Conservation (phyloP, 2,888 invertebrate species). For the Agrotis exclamationis region DNA sequence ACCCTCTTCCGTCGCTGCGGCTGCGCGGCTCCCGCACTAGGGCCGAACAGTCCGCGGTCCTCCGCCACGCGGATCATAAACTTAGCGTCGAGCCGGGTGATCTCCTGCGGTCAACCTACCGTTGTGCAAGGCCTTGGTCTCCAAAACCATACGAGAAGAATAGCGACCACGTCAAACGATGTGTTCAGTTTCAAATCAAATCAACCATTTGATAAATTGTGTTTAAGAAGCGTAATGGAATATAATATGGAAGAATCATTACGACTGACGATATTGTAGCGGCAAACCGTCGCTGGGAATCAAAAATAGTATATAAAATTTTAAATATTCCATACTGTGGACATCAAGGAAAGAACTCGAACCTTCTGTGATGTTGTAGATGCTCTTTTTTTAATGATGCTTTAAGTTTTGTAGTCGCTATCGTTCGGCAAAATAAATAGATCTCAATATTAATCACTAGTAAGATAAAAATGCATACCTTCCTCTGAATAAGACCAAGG, state of each 20-base stretch:
- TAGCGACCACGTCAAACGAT: not conserved
- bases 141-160: constrained; percentile 29
- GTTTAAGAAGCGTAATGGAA: not conserved
- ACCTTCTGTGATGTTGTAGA: not conserved
- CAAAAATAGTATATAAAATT: not conserved
- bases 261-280: no score
- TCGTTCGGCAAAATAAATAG: not conserved
- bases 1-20: constrained; percentile 77
- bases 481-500: constrained; percentile 93
- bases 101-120: constrained; percentile 88
- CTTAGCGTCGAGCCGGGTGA: constrained; percentile 95
- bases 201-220: no score
- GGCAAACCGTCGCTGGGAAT: not conserved
- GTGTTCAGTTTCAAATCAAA: not conserved
- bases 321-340: no score
- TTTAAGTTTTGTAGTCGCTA: not conserved
- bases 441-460: not conserved
- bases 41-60: constrained; percentile 94
- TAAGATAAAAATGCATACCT: constrained; percentile 81
- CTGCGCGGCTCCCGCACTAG: constrained; percentile 78
- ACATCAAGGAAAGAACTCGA: not conserved
- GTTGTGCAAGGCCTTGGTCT: constrained; percentile 66
- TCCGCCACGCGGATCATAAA: constrained; percentile 96
- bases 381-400: no score
- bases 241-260: not conserved